Percentiles rank a stretch among this genome's conserved stretches.
Evolutionary conservation across 1,140 invertebrate species (phyloP).

Genomic region (Neocloeon triangulifer): DNA sequence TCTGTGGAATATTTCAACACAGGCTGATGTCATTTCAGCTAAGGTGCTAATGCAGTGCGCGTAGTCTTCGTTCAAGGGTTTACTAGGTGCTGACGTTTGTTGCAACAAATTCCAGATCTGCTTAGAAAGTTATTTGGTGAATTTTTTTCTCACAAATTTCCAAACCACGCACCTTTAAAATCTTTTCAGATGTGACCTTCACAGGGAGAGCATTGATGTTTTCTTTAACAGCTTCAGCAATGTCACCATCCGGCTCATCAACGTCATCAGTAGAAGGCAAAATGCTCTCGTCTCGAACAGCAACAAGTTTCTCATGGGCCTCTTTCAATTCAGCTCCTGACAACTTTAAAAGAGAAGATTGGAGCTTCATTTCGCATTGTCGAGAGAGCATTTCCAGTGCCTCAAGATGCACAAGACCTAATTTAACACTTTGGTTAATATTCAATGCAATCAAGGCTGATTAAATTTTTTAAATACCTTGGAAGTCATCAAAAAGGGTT

Average conservation of each 20-base stretch:
- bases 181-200: slow-evolving; percentile 21
- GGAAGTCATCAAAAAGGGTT: slow-evolving; percentile 66
- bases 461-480: slow-evolving; percentile 25
- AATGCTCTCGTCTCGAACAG: slow-evolving; percentile 57
- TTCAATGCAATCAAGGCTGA: not conserved
- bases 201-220: slow-evolving; percentile 34
- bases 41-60: too few relatives aligned
- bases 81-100: too few relatives aligned
- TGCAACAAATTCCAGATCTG: too few relatives aligned
- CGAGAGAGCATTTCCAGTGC: slow-evolving; percentile 73
- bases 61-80: too few relatives aligned
- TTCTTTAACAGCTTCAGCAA: slow-evolving; percentile 13
- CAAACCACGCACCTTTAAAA: slow-evolving; percentile 22
- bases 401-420: slow-evolving; percentile 64
- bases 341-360: slow-evolving; percentile 28
- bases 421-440: not conserved
- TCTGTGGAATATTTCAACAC: too few relatives aligned
- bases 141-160: too few relatives aligned
- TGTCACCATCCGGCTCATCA: slow-evolving; percentile 12
- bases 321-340: slow-evolving; percentile 30
- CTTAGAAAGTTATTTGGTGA: too few relatives aligned
- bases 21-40: too few relatives aligned
- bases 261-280: slow-evolving; percentile 34
- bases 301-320: slow-evolving; percentile 51
- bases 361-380: slow-evolving; percentile 52